phyloP scores from a whole-genome alignment of 1,140 invertebrate genomes.

The Drosophila pallidifrons region DNA sequence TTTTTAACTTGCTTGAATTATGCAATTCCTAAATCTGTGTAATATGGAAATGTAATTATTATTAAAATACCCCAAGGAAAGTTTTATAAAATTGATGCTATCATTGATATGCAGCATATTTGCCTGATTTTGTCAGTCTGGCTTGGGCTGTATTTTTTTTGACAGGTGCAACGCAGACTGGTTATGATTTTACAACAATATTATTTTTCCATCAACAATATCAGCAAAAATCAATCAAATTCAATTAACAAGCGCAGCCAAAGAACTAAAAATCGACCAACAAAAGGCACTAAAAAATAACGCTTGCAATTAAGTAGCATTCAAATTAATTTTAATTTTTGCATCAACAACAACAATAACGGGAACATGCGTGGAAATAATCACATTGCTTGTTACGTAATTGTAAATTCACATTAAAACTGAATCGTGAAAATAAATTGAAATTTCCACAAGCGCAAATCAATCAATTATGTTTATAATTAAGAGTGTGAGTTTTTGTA shows the following conservation, averaged over 20 bases:
- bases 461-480: constrained; percentile 55
- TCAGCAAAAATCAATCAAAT: constrained; percentile 82
- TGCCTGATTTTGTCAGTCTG: constrained; percentile 20
- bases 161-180: constrained; percentile 30
- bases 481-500: background rate
- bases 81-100: background rate
- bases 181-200: constrained; percentile 82
- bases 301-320: constrained; percentile 58
- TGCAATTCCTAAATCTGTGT: no score
- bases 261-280: constrained; percentile 52
- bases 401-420: constrained; percentile 54
- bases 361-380: constrained; percentile 19
- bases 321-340: constrained; percentile 54
- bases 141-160: constrained; percentile 17
- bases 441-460: constrained; percentile 54
- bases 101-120: background rate
- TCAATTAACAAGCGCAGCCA: constrained; percentile 73
- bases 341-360: constrained; percentile 38
- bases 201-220: constrained; percentile 80
- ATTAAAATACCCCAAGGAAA: no score
- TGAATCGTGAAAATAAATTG: constrained; percentile 52
- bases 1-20: background rate
- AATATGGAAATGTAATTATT: no score
- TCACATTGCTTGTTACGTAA: constrained; percentile 18
- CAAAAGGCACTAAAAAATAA: constrained; percentile 22